Base-by-base conservation (phyloP, 2,113 vertebrate genomes). In the Acrocephalus kingi region DNA sequence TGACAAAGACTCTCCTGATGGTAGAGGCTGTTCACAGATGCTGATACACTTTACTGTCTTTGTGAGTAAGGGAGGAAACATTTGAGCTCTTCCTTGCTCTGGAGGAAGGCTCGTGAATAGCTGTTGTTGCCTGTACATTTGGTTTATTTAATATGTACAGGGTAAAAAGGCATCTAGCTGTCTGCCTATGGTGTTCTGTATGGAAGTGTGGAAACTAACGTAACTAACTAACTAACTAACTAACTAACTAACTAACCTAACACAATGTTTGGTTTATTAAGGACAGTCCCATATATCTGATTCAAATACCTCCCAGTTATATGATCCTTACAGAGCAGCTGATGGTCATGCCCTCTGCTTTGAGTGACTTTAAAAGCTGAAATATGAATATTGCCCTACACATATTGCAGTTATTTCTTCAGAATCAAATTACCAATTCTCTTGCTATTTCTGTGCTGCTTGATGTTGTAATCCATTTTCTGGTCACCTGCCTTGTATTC, bases 31-130 rank as follows among this genome's bases (percentile, higher is more conserved):
- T 94, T 97, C 96, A 90, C 96, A 89, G 92, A 96, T 95, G 90
- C 39, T 41, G 82, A 48, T 68, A 87, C 69, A 95, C 87, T 97
- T 97, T 93, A 94, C 87, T 97, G 96, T 96, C 95, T 93, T 79
- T 69, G 30, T 83, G 74, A 93, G 96, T 96, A 97, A 98, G 93
- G 94, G 89, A 96, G 76, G 74, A 94, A 97, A 84, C 95, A 93
- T 91, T 88, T 87, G 96, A 98, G 94, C 52, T 96, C 93, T 96
- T 95, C 45, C 83, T 72, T 94, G 78, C 63, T 88, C 83, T 94
- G 79, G 77, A 96, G 96, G 83, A 89, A 91, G 59, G 82, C 77
- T 95, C 45, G 56, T 64, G 85, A 97, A 61, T 95, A 97, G 87
- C 89, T 84, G 93, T 48, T 93, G n/a, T 59, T 94, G 94, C 48